phyloP scores from a whole-genome alignment of 2,113 vertebrate genomes.

The Apodemus speciosus region DNA sequence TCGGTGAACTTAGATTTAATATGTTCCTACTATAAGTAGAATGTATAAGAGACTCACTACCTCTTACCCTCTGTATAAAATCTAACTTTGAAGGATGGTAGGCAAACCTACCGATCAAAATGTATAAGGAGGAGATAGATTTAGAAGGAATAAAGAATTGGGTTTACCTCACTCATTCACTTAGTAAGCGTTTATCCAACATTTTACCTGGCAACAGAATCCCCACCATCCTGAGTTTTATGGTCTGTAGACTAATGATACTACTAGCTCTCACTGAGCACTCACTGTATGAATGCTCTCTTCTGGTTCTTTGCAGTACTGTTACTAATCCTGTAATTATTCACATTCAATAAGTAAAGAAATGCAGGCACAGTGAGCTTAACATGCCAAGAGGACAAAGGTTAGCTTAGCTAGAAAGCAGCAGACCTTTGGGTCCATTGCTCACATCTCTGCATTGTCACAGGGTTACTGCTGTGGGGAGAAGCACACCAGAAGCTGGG shows the following conservation, averaged over 20 bases:
- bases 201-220: neutral
- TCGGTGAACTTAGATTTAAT: neutral
- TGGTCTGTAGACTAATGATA: neutral
- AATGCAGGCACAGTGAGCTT: neutral
- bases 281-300: neutral
- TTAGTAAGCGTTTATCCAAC: neutral
- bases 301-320: neutral
- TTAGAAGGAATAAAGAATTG: neutral
- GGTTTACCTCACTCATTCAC: neutral
- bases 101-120: neutral
- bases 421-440: neutral
- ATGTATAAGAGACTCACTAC: neutral
- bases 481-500: neutral
- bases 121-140: neutral
- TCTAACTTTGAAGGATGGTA: neutral
- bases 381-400: neutral
- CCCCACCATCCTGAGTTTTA: neutral
- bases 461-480: neutral
- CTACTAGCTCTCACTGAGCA: neutral
- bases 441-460: neutral
- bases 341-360: neutral
- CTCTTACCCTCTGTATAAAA: neutral
- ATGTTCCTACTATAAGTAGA: slow-evolving; percentile 15
- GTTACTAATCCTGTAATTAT: neutral
- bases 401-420: neutral